These are phyloP conservation scores for Danaus plexippus DNA, from an alignment of 1,140 invertebrate species.

Conservation along the genomic window DNA sequence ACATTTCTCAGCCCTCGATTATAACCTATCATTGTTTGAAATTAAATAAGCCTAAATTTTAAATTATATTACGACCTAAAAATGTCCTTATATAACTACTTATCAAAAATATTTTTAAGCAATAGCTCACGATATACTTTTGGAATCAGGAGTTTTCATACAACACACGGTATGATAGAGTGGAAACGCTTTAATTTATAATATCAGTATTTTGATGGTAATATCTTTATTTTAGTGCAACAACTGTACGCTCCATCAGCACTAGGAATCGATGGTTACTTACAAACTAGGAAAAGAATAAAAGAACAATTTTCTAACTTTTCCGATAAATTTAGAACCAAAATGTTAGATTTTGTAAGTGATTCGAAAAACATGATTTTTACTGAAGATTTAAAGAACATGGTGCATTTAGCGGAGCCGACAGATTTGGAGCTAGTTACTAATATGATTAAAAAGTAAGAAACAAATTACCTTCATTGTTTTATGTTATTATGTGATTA, in stretches of 20 bases:
- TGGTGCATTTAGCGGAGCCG: constrained; percentile 79
- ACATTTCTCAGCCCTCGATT: too few relatives aligned
- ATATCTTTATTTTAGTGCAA: constrained; percentile 33
- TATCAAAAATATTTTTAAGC: constrained; percentile 28
- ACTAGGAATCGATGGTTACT: constrained; percentile 76
- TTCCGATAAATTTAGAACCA: constrained; percentile 76
- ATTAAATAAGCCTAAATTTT: neutral
- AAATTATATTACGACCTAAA: neutral
- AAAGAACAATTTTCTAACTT: constrained; percentile 73
- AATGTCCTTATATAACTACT: constrained; percentile 43
- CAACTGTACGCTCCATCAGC: constrained; percentile 70
- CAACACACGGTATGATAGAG: constrained; percentile 28
- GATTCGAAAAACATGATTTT: constrained; percentile 79
- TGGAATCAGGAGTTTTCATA: constrained; percentile 30
- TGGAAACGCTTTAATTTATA: constrained; percentile 3
- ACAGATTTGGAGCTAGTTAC: constrained; percentile 77
- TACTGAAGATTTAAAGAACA: constrained; percentile 88
- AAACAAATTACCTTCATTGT: too few relatives aligned
- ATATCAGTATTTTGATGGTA: constrained; percentile 1
- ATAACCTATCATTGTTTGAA: too few relatives aligned
- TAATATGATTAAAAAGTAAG: constrained; percentile 81
- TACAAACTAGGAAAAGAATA: constrained; percentile 65
- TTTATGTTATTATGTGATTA: too few relatives aligned
- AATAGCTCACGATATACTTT: constrained; percentile 29
- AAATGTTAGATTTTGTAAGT: constrained; percentile 77